A percentile compares a stretch with the other conserved stretches of the same genome.
These are phyloP conservation scores for Phasia obesa DNA, from an alignment of 2,888 invertebrate genomes.

Conservation along the genomic window DNA sequence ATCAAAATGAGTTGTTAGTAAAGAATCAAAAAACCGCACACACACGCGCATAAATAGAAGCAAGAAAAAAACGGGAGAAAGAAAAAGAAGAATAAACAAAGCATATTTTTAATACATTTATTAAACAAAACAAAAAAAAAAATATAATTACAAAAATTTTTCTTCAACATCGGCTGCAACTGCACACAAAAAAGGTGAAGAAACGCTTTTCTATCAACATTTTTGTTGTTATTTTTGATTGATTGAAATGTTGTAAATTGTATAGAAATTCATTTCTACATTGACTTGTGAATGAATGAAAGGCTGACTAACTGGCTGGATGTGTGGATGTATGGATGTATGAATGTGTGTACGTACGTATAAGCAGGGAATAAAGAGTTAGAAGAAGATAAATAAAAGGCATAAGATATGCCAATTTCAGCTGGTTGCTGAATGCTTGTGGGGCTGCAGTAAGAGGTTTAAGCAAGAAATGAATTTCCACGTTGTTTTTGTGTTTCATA, in stretches of 20 bases:
- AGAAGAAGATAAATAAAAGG: slow-evolving; percentile 42
- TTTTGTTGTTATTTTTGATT: slow-evolving; percentile 50
- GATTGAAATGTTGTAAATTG: slow-evolving; percentile 66
- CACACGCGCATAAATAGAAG: slow-evolving; percentile 9
- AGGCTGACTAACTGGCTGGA: no score
- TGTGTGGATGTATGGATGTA: slow-evolving; percentile 5
- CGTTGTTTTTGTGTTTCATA: neutral
- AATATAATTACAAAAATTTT: slow-evolving; percentile 20
- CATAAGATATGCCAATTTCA: slow-evolving; percentile 43
- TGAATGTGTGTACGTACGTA: neutral
- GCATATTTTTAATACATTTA: slow-evolving; percentile 48
- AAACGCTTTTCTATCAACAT: slow-evolving; percentile 54
- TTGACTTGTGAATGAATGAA: slow-evolving; percentile 37
- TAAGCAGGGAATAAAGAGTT: slow-evolving; percentile 9
- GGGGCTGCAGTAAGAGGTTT: neutral
- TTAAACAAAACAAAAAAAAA: neutral
- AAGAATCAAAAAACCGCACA: neutral
- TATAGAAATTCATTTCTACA: slow-evolving; percentile 51
- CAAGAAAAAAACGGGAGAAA: slow-evolving; percentile 27
- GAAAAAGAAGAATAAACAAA: slow-evolving; percentile 70
- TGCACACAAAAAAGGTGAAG: slow-evolving; percentile 51
- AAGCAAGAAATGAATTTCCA: slow-evolving; percentile 53
- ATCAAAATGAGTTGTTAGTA: slow-evolving; percentile 44
- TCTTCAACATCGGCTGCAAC: slow-evolving; percentile 11
- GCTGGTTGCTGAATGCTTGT: no score